Evolutionary conservation across 30 jellyfish, hydroid and myxozoan genomes (phyloP).

Genomic region (Chironex yamaguchii): DNA sequence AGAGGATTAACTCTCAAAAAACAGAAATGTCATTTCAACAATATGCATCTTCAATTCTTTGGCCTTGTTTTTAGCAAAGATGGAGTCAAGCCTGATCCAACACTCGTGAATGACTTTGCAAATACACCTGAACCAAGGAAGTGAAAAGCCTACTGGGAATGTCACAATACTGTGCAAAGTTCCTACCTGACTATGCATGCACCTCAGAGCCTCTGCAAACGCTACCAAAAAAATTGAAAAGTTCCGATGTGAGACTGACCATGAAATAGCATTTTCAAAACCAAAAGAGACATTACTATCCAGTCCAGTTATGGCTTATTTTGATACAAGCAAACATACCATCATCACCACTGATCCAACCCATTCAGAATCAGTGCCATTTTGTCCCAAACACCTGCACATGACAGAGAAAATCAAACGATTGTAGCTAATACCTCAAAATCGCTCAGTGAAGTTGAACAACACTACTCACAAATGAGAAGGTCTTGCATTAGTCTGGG

Average conservation of each 20-base stretch:
- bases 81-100: conserved; percentile 71
- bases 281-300: conserved; percentile 13
- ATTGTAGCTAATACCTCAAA: neutral
- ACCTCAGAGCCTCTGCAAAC: conserved; percentile 48
- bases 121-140: conserved; percentile 59
- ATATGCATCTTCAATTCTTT: conserved; percentile 52
- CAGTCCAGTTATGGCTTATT: conserved; percentile 50
- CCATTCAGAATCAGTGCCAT: neutral
- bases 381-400: too few species aligned
- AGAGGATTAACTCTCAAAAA: too few species aligned
- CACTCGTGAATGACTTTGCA: conserved; percentile 51
- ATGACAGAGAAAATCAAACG: neutral
- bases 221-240: conserved; percentile 13
- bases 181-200: neutral
- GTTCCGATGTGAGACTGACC: conserved; percentile 35
- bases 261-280: conserved; percentile 30
- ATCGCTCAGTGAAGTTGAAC: neutral
- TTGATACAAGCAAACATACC: neutral
- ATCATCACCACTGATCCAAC: neutral
- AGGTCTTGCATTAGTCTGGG: conserved; percentile 26
- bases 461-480: conserved; percentile 2
- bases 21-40: conserved; percentile 67
- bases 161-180: conserved; percentile 1
- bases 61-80: conserved; percentile 67
- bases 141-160: neutral